phyloP scores from a whole-genome alignment of 2,888 invertebrate species.

The Ischnura elegans region DNA sequence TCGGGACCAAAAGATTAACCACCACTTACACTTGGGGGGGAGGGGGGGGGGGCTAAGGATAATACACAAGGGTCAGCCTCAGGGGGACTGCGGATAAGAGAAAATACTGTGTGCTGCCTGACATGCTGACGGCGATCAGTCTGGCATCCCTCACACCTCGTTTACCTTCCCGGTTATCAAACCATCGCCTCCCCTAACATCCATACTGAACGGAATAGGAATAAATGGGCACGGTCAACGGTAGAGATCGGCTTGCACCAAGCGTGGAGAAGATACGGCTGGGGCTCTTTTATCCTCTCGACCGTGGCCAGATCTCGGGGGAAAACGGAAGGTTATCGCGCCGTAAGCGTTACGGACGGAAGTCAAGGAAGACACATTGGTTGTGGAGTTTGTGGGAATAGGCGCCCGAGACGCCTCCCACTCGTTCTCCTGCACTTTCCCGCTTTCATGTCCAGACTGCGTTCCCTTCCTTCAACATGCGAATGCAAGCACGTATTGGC shows the following conservation, averaged over 20 bases:
- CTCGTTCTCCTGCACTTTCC: neutral
- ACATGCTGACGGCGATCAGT: neutral
- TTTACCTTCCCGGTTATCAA: slow-evolving; percentile 4
- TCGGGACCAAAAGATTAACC: too few species aligned
- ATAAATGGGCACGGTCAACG: neutral
- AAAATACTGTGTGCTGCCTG: too few species aligned
- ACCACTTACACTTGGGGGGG: too few species aligned
- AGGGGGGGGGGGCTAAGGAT: too few species aligned
- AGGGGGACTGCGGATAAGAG: too few species aligned
- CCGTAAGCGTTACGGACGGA: neutral
- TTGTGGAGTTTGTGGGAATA: neutral
- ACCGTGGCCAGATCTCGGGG: neutral
- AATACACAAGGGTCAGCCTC: too few species aligned
- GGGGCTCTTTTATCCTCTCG: neutral
- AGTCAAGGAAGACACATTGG: slow-evolving; percentile 18
- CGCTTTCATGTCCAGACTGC: neutral
- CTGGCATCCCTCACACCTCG: neutral
- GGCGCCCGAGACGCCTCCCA: neutral
- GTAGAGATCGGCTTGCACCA: neutral
- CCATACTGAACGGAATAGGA: neutral
- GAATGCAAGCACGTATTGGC: neutral
- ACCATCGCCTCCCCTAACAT: neutral
- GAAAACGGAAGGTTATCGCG: slow-evolving; percentile 18
- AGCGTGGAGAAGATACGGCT: neutral
- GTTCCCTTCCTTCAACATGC: neutral